Evolutionary conservation across 2,888 invertebrate species (phyloP), one percentile per base, ranked within the genome.

Genomic region (Dugesia japonica): DNA sequence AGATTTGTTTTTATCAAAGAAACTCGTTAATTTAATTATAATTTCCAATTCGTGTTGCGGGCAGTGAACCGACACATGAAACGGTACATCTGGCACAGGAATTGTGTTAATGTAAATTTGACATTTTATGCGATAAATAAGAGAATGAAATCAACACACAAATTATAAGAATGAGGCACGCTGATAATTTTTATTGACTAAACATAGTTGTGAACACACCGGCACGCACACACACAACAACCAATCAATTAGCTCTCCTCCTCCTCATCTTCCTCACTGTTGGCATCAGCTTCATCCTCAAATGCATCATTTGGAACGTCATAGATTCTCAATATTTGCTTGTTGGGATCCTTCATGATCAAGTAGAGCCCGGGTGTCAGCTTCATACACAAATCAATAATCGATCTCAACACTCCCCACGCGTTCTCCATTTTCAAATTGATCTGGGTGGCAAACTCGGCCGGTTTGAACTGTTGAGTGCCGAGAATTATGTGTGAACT

Each of bases 401-500:
- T 92, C 85, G 94, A 97, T 20, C 97, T 89, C 79, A 99, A 87
- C 78, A 98, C 92, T 79, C 94, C 98, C 98, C 98, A 98, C 0
- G 93, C 94, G 86, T 98, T 98, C 85, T 98, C 98, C 94, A 98
- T 94, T 83, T 94, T 95, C 82, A 98, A 87, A 86, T 94, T 95
- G 83, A 98, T 98, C 86, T 98, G 97, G 9, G 92, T 92, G 15
- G 97, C 97, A 85, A 98, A 98, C 87, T 98, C 97, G 83, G 90
- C 90, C 15, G 98, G 98, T 84, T 94, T 94, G 86, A 94, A 97
- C 86, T 95, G 95, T 85, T 95, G 95, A n/a, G 85, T 83, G 79
- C 94, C 95, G 80, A 97, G 88, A 81, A 97, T 93, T 72, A 94
- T 93, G 85, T 97, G 97, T 78, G 93, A 92, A 79, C 92, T 89